Base-by-base conservation (phyloP, 2,113 vertebrate species). In the Lynx canadensis region DNA sequence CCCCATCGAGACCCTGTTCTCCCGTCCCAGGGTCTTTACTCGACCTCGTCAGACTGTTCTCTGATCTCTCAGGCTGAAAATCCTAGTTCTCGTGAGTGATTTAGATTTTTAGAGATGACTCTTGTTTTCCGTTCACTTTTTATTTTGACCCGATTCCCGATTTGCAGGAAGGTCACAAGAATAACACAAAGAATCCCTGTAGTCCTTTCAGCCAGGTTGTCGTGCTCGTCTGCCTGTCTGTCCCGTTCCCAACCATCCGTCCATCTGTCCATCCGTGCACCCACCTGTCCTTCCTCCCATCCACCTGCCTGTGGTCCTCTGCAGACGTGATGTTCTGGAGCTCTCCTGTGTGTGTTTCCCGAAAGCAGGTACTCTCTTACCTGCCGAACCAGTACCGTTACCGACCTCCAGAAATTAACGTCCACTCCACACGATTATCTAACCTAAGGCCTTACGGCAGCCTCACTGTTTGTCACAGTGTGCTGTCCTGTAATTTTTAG, bases 371-470 rank as follows among this genome's bases (percentile, higher is more conserved):
- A 1, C 15, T 18, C 29, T 86, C 78, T 41, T 8, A 8, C 7
- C 23, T 76, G 4, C 9, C 45, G 45, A 45, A 45, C 45, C 0
- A 15, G 45, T 0, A 3, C 18, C 0, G n/a, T 52, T 11, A 25
- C 52, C 68, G 15, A 19, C 23, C 2, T 33, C 31, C 10, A 69
- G 31, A 78, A 52, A 16, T 38, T 33, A 65, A 10, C 7, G 9
- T 1, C 2, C 63, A 7, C 8, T 1, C 0, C 3, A 25, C 33
- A 16, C 5, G 0, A 4, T 21, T 27, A 1, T 78, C 36, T 14
- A 1, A 4, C 50, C 48, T 3, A 1, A 50, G 23, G 33, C n/a
- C 57, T 48, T 31, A 5, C 12, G 45, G 29, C 15, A 5, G 5
- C 55, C 7, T 6, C 36, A 0, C n/a, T 2, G 0, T 5, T 25